Evolutionary conservation across 2,797 vertebrate genomes (phyloP), one percentile per base, ranked within the genome.

Genomic region (Lateolabrax maculatus): DNA sequence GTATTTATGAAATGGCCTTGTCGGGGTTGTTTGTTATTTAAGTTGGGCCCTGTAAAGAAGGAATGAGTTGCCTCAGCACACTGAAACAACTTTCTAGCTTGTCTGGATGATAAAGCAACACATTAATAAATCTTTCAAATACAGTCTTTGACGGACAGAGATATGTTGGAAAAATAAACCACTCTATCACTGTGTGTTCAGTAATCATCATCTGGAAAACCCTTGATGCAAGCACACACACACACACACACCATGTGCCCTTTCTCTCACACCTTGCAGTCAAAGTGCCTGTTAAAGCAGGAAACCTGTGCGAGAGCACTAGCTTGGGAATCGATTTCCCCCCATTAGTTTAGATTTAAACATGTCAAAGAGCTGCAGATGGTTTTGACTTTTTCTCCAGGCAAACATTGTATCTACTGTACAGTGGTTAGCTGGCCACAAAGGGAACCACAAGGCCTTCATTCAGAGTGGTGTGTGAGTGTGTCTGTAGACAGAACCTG

Each of bases 341-440:
- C 85, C 88, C 79, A 91, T 93, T 93, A 92, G 79, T 92, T 90
- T 87, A 73, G 78, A 89, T 89, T 85, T 91, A 94, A 94, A 93
- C 90, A 87, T 91, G 88, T 92, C 88, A 88, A 75, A 77, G 79
- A 84, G 71, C 79, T 79, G 83, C 90, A 93, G 84, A 91, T 91
- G 88, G 87, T 91, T 92, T 89, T 73, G 83, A 84, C 83, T 89
- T 89, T 48, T 87, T 91, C 77, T 87, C 83, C 87, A 87, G 83
- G 84, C 71, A 86, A 83, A 56, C 67, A 67, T 56, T 71, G 53
- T 80, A 70, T 90, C 83, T 84, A 64, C 68, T 86, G 65, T 66
- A 79, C 68, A 71, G 58, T 76, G 66, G 67, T 84, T 76, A 61
- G 61, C 71, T 67, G 71, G 76, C 83, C 81, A 78, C 70, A 69